Conservation (phyloP, 2,797 vertebrate genomes). For the Paedocypris micromegethes region DNA sequence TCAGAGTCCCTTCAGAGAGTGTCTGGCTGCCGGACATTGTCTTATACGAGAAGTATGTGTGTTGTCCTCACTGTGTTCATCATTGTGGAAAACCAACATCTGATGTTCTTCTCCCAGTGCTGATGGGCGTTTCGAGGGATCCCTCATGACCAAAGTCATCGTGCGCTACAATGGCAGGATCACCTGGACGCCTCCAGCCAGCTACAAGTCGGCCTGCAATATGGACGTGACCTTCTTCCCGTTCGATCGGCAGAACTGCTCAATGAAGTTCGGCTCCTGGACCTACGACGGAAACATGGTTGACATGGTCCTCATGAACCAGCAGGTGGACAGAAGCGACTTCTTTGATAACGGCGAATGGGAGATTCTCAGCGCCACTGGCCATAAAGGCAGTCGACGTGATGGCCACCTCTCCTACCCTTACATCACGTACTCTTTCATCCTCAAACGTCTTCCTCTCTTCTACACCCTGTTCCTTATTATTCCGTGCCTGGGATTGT, state of each 20-base stretch:
- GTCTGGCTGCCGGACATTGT: slow-evolving; percentile 97
- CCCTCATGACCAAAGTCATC: slow-evolving; percentile 92
- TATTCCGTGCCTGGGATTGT: slow-evolving; percentile 89
- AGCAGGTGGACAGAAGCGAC: slow-evolving; percentile 89
- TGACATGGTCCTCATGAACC: slow-evolving; percentile 82
- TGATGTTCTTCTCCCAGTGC: slow-evolving; percentile 65
- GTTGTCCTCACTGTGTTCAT: not conserved
- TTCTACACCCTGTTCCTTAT: slow-evolving; percentile 98
- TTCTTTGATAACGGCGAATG: slow-evolving; percentile 98
- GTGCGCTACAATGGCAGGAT: slow-evolving; percentile 81
- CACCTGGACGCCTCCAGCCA: slow-evolving; percentile 89
- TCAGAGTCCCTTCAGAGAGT: slow-evolving; percentile 90
- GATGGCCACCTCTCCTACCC: slow-evolving; percentile 84
- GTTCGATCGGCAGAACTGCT: slow-evolving; percentile 94
- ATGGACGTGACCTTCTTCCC: slow-evolving; percentile 98
- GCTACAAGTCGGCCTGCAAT: slow-evolving; percentile 93
- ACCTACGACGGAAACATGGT: slow-evolving; percentile 94
- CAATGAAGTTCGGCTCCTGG: slow-evolving; percentile 99
- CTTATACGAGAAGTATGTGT: slow-evolving; percentile 92
- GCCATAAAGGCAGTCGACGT: slow-evolving; percentile 76
- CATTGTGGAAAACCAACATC: not conserved
- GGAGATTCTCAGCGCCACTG: slow-evolving; percentile 91
- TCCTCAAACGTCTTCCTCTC: slow-evolving; percentile 85
- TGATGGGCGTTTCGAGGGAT: slow-evolving; percentile 91
- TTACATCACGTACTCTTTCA: slow-evolving; percentile 89